Evolutionary conservation across 2,797 vertebrate genomes (phyloP), one percentile per base, ranked within the genome.

Genomic region (Enteromius viviparus): DNA sequence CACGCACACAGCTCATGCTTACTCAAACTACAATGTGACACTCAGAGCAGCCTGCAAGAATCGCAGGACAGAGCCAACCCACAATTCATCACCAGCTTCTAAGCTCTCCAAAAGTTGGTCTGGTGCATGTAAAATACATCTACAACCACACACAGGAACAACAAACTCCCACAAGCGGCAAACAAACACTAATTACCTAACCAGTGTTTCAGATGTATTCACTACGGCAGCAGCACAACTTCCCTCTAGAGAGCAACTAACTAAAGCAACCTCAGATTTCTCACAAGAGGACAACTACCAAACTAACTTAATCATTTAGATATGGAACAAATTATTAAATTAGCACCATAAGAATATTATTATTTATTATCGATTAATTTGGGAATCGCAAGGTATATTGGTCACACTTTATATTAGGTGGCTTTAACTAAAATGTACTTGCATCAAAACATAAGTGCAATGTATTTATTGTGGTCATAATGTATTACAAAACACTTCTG

Each of bases 11-110:
- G 34, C 34, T 26, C 40, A 40, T 19, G 40, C 45, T 37, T 23
- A 49, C 53, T 40, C 53, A 64, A 71, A 37, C 69, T 37, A 53
- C 49, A 70, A 29, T 58, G 37, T 47, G 79, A 81, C 37, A 6
- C 29, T 29, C 29, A 29, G 29, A 29, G 29, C 1, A 2, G 29
- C 29, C 29, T 29, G 29, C 29, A 29, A 29, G 29, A 29, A 29
- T 2, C 29, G 29, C 37, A 32, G 32, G 32, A 34, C 53, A 47
- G 23, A 62, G 15, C 3, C 66, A 71, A 32, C 66, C 19, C n/a
- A 69, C 14, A 23, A 81, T 37, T 72, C 42, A 32, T 23, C 21
- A 14, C 34, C 26, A 12, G 1, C 4, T 37, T 12, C 37, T 0
- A 42, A 60, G 21, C 34, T 19, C 34, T 34, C 12, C 29, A 14